phyloP scores from a whole-genome alignment of 1,140 invertebrate species.

The Megathymus violae region DNA sequence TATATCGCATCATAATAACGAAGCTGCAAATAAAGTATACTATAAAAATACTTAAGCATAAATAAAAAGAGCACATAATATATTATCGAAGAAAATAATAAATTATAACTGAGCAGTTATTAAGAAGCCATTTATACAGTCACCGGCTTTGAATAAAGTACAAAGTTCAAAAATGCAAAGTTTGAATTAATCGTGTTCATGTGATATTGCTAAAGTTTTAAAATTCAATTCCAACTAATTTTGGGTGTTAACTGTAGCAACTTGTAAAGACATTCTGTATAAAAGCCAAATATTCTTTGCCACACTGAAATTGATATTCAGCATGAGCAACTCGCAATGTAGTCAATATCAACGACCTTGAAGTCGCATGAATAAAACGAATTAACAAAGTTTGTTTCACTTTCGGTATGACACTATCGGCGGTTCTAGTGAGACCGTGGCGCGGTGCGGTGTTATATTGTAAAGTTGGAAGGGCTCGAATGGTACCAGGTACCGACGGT shows the following conservation, averaged over 20 bases:
- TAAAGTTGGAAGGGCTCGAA: constrained; percentile 39
- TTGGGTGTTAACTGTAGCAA: no score
- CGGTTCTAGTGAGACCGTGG: constrained; percentile 65
- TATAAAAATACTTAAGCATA: no score
- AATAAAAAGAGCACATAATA: no score
- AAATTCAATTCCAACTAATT: no score
- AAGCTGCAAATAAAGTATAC: no score
- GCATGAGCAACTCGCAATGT: constrained; percentile 40
- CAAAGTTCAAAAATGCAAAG: no score
- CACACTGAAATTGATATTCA: constrained; percentile 9
- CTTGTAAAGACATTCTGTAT: not conserved
- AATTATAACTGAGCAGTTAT: no score
- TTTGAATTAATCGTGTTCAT: not conserved
- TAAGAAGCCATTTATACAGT: no score
- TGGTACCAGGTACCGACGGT: constrained; percentile 62
- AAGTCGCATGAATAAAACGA: constrained; percentile 71
- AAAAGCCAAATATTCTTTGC: not conserved
- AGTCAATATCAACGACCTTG: constrained; percentile 67
- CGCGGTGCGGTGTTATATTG: constrained; percentile 62
- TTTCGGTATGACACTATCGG: constrained; percentile 39
- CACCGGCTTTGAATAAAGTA: no score
- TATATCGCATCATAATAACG: no score
- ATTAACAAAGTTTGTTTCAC: constrained; percentile 71
- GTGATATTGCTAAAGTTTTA: not conserved
- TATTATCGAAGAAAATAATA: no score